A percentile compares a stretch with the other conserved stretches of the same genome.
Conservation (phyloP, 2,797 vertebrate genomes). For the Poecilia picta region DNA sequence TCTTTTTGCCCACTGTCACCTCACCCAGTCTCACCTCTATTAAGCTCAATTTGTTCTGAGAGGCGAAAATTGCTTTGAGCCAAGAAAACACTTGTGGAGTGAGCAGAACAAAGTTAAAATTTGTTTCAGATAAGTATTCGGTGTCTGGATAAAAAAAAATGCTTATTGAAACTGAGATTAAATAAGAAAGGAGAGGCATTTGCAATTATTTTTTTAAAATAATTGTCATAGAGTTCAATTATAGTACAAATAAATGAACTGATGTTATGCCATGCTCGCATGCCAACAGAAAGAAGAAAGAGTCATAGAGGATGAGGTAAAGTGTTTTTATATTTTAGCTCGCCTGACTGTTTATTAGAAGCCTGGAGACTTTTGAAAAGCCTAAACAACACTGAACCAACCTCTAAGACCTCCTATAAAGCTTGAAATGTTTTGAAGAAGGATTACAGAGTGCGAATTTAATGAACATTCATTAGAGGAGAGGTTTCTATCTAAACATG, state of each 20-base stretch:
- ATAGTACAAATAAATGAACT: background rate
- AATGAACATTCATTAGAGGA: constrained; percentile 43
- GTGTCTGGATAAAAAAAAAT: constrained; percentile 6
- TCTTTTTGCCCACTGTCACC: constrained; percentile 7
- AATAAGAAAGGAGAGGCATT: constrained; percentile 10
- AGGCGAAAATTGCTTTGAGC: constrained; percentile 39
- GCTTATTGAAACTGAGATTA: constrained; percentile 1
- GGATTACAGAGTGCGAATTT: constrained; percentile 58
- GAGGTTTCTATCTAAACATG: constrained; percentile 47
- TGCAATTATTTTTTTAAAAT: background rate
- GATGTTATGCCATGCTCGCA: background rate
- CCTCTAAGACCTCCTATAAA: constrained; percentile 52
- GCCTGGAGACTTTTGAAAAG: constrained; percentile 51
- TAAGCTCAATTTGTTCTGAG: constrained; percentile 75
- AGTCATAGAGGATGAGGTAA: constrained; percentile 5
- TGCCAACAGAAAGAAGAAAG: background rate
- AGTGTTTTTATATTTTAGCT: constrained; percentile 36
- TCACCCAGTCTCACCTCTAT: constrained; percentile 67
- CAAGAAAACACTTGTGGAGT: constrained; percentile 55
- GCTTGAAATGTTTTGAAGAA: constrained; percentile 45
- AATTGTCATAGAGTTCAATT: constrained; percentile 6
- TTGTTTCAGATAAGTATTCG: constrained; percentile 40
- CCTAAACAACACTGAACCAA: constrained; percentile 50
- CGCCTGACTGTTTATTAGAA: constrained; percentile 40
- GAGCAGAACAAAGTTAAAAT: constrained; percentile 26